Percentiles rank a stretch among this genome's conserved stretches.
Conservation (phyloP, 2,888 invertebrate species). For the Orchestes rusci region DNA sequence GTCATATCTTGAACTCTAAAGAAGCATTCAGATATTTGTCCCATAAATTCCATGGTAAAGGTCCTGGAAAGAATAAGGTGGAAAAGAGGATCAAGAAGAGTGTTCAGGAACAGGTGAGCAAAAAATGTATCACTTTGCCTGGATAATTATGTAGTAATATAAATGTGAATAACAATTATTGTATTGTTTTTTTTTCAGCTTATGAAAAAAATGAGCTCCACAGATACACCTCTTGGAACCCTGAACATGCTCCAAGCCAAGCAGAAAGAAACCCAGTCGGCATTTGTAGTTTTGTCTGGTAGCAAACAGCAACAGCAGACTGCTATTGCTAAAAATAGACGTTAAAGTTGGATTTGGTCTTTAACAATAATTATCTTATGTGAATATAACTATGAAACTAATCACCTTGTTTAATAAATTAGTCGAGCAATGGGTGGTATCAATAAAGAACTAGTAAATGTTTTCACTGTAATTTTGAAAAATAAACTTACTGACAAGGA, state of each 20-base stretch:
- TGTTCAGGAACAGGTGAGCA: slow-evolving; percentile 77
- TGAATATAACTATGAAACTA: no score
- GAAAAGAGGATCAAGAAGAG: slow-evolving; percentile 94
- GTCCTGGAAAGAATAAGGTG: slow-evolving; percentile 96
- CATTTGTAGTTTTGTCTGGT: slow-evolving; percentile 89
- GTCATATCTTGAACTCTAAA: slow-evolving; percentile 84
- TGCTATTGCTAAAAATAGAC: slow-evolving; percentile 39
- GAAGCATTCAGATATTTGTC: slow-evolving; percentile 87
- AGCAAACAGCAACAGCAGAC: slow-evolving; percentile 59
- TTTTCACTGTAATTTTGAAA: no score
- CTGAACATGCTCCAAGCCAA: slow-evolving; percentile 90
- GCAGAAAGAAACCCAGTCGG: slow-evolving; percentile 88
- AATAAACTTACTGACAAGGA: no score
- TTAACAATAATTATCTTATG: no score
- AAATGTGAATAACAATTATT: background rate
- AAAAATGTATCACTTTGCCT: background rate
- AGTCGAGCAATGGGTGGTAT: no score
- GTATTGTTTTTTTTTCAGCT: slow-evolving; percentile 48
- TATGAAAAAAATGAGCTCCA: slow-evolving; percentile 97
- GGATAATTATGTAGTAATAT: background rate
- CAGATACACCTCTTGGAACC: slow-evolving; percentile 94
- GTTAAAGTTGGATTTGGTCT: slow-evolving; percentile 27
- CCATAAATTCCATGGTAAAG: slow-evolving; percentile 99
- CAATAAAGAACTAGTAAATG: no score
- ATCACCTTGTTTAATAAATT: no score